Conservation (phyloP, 1,140 invertebrate genomes). For the Cherax destructor region DNA sequence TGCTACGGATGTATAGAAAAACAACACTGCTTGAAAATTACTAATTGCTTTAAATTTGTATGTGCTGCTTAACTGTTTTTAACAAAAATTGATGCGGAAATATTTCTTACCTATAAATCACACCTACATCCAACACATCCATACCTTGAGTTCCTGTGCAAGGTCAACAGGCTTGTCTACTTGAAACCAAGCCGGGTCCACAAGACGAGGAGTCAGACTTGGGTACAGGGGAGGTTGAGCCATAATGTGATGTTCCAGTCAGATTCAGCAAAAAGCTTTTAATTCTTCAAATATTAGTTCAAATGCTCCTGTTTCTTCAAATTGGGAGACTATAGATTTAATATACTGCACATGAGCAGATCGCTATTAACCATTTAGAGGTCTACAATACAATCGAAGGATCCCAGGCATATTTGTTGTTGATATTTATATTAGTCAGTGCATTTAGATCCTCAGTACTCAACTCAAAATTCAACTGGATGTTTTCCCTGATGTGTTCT, state of each 20-base stretch:
- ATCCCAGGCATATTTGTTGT: conserved; percentile 85
- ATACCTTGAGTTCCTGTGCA: conserved; percentile 65
- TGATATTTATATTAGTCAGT: conserved; percentile 78
- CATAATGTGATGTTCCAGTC: conserved; percentile 3
- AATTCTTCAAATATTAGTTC: background rate
- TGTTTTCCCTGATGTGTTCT: conserved; percentile 82
- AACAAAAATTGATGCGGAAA: too few relatives aligned
- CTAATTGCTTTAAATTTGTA: too few relatives aligned
- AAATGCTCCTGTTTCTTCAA: background rate
- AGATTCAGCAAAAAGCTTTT: background rate
- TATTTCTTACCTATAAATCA: too few relatives aligned
- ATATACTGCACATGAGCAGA: background rate
- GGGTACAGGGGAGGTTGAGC: conserved; percentile 67
- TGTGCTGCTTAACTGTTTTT: too few relatives aligned
- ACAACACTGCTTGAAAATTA: too few relatives aligned
- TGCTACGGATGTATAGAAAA: too few relatives aligned
- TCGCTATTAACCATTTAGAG: background rate
- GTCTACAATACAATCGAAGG: conserved; percentile 75
- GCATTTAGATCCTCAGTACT: conserved; percentile 78
- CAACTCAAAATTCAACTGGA: conserved; percentile 81
- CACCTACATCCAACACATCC: background rate
- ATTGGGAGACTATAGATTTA: background rate
- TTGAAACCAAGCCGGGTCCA: conserved; percentile 69
- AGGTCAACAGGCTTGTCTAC: conserved; percentile 70
- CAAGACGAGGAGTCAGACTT: conserved; percentile 53